A percentile compares a stretch with the other conserved stretches of the same genome.
Conservation (phyloP, 2,113 vertebrate species). For the Thomomys bottae region DNA sequence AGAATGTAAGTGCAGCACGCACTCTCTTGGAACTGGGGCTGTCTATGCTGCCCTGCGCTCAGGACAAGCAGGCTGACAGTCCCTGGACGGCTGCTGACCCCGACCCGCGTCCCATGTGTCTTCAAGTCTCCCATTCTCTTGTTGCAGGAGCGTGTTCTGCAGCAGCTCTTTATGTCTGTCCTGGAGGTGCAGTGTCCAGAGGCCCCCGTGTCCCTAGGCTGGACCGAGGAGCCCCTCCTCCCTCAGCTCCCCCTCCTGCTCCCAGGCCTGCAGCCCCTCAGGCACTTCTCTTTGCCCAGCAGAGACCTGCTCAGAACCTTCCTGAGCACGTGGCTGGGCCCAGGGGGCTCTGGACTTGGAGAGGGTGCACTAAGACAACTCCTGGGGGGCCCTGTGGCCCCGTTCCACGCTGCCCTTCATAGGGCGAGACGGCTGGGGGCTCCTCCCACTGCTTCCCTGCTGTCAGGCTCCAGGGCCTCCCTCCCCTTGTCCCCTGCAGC, state of each 20-base stretch:
- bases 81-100: not conserved
- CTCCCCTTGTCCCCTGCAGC: fast-evolving
- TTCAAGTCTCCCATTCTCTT: not conserved
- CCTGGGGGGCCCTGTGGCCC: too few species aligned
- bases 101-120: not conserved
- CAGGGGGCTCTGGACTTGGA: too few species aligned
- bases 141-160: not conserved
- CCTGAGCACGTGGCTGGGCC: not conserved
- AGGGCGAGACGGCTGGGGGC: fast-evolving
- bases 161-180: too few species aligned
- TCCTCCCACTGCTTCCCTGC: fast-evolving
- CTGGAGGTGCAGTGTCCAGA: not conserved
- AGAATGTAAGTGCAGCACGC: too few species aligned
- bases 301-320: fast-evolving
- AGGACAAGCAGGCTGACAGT: fast-evolving
- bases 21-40: too few species aligned
- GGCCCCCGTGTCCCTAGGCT: fast-evolving
- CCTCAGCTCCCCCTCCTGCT: fast-evolving
- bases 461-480: not conserved
- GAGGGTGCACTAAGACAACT: fast-evolving
- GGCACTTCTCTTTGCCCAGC: fast-evolving
- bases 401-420: fast-evolving
- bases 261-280: too few species aligned
- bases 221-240: not conserved
- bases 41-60: too few species aligned